phyloP scores from a whole-genome alignment of 2,113 vertebrate species.

The Ochotona princeps region DNA sequence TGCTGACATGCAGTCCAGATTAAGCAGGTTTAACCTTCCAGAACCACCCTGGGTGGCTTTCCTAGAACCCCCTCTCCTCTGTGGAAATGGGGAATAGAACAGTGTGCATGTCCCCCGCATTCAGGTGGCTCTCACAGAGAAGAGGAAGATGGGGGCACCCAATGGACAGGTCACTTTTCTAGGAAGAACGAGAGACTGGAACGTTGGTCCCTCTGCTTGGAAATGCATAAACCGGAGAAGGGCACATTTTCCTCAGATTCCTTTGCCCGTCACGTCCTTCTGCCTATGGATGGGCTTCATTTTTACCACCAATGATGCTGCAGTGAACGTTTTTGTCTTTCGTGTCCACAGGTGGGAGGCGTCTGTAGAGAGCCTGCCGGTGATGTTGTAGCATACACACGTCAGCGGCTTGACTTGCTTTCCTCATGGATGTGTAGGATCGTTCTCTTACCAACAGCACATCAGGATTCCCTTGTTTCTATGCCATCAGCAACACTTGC shows the following conservation, averaged over 20 bases:
- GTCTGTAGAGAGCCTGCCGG: too few species aligned
- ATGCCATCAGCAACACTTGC: not conserved
- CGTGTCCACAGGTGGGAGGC: not conserved
- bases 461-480: not conserved
- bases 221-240: not conserved
- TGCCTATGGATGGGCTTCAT: not conserved
- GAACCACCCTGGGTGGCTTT: not conserved
- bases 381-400: rapidly evolving
- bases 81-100: not conserved
- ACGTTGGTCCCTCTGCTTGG: not conserved
- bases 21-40: not conserved
- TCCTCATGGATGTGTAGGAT: not conserved
- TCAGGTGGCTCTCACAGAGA: not conserved
- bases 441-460: rapidly evolving
- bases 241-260: too few species aligned
- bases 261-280: rapidly evolving
- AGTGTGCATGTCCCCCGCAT: too few species aligned
- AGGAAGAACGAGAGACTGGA: not conserved
- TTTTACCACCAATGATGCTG: not conserved
- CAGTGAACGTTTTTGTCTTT: not conserved
- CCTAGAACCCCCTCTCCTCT: not conserved
- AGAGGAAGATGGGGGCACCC: not conserved
- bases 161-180: not conserved
- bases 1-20: not conserved
- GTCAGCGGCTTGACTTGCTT: not conserved